These are phyloP conservation scores for Barbus barbus DNA, from an alignment of 2,113 vertebrate genomes.

Conservation along the genomic window DNA sequence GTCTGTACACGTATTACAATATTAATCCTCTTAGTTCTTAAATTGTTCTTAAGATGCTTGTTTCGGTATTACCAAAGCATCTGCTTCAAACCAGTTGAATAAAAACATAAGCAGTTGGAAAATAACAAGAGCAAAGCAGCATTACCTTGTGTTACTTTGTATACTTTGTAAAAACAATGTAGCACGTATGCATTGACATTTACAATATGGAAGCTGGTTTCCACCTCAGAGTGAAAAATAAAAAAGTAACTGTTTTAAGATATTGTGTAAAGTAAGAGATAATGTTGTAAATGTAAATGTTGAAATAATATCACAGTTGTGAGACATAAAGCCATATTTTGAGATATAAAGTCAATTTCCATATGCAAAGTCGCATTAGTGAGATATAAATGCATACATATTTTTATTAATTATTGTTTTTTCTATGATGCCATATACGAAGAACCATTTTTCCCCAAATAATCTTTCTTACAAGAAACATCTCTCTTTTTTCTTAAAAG, in stretches of 20 bases:
- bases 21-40: slow-evolving; percentile 24
- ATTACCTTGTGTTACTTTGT: neutral
- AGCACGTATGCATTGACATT: neutral
- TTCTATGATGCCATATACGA: too few species aligned
- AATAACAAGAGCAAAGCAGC: neutral
- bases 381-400: neutral
- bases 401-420: too few species aligned
- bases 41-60: slow-evolving; percentile 23
- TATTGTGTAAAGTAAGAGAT: neutral
- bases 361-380: neutral
- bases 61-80: slow-evolving; percentile 1
- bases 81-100: slow-evolving; percentile 9
- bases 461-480: too few species aligned
- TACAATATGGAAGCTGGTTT: neutral
- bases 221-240: neutral
- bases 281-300: neutral
- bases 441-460: too few species aligned
- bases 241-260: neutral
- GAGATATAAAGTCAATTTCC: neutral
- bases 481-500: too few species aligned
- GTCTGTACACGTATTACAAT: neutral
- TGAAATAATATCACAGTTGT: neutral
- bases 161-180: neutral
- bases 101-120: slow-evolving; percentile 10
- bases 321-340: neutral